Evolutionary conservation across 2,888 invertebrate species (phyloP), one percentile per base, ranked within the genome.

Genomic region (Phorcus lineatus): DNA sequence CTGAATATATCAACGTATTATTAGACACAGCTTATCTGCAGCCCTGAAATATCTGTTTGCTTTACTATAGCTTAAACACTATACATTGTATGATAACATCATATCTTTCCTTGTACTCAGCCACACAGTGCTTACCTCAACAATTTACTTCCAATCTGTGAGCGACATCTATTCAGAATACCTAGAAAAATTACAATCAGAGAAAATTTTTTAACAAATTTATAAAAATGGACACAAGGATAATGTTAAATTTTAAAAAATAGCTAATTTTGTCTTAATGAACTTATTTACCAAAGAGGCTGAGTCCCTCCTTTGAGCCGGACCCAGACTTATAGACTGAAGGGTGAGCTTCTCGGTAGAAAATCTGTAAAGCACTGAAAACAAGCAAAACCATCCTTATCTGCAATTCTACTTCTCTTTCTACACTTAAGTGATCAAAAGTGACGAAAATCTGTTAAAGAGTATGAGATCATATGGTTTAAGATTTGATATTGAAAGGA

Each of bases 301-400:
- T 96, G 31, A 96, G 93, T 0, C 96, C 96, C 91, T 96, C 96
- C 88, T 95, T 95, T 79, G 86, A 94, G 0, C 94, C 94, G 40
- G 94, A 94, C 7, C 96, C 95, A 82, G 95, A 94, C 92, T 96
- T 96, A 91, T 96, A 96, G 52, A 95, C 95, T 81, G 96, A 96
- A 11, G 97, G 96, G 90, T 97, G 96, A 1, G 95, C 94, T 77
- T 95, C 94, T 2, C 95, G 94, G 83, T 95, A 95, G 92, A 97
- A 96, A 84, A 98, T 95, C 92, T 97, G 96, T 57, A 98, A 94
- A 0, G 96, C 96, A 80, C 95, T 95, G 19, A 17, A 52, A 28
- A 19, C 19, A 55, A 17, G 17, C 0, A 76, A 17, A 0, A 76
- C 11, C 0, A 28, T n/a, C n/a, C n/a, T n/a, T n/a, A n/a, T n/a